Evolutionary conservation across 2,888 invertebrate genomes (phyloP), one percentile per base, ranked within the genome.

Genomic region (Dolichopus griseipennis): DNA sequence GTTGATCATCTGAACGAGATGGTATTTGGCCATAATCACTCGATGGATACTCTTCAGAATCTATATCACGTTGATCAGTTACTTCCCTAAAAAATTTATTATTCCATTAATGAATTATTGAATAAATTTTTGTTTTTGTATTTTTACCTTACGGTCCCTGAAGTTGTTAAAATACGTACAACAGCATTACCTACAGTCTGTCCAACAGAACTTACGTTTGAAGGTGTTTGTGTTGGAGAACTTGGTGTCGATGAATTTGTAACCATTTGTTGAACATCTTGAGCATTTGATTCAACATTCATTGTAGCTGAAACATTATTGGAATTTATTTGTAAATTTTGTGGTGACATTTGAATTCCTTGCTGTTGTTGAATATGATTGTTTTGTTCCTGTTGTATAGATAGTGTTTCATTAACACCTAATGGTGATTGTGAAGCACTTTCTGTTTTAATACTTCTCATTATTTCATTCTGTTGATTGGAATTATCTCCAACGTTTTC

Each of bases 91-190:
- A 66, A 41, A 64, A 27, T 22, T 64, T 62, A 65, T 12, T 65
- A 20, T 37, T 20, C 15, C n/a, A 64, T 1, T 65, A 27, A 61
- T n/a, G 20, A 34, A 6, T 61, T 34, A 65, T 20, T 52, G 15
- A 66, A 21, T 20, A 20, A 66, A 33, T 70, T 66, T 9, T 12
- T 64, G 9, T 12, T 52, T 21, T 18, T 64, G 6, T 64, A 7
- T 68, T 69, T 52, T 52, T 68, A 75, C 75, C 75, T 71, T 75
- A 82, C 75, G 65, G 81, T 81, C 27, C 82, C 82, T 6, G 81
- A 76, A 22, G 82, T 81, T 69, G 82, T 82, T 33, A 82, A 74
- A 66, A 82, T 81, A 52, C 81, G 76, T 8, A 72, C 67, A 68
- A 73, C 18, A 67, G 72, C 64, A 43, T 68, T 70, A 66, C 69